Evolutionary conservation across 2,113 vertebrate genomes (phyloP).

Genomic region (Otus sunia): DNA sequence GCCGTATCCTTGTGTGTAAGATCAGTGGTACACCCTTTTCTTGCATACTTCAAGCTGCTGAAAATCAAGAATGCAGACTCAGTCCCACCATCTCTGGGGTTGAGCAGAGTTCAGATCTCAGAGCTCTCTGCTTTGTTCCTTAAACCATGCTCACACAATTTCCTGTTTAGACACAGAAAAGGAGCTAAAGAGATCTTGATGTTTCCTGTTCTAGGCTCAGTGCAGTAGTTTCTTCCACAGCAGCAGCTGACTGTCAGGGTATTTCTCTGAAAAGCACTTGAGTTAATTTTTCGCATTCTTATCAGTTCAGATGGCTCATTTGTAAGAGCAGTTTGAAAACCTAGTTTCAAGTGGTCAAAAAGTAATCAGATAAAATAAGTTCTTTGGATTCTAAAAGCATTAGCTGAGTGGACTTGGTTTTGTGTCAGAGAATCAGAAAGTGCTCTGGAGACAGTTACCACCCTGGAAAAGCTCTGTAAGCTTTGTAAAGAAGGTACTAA

Average conservation of each 20-base stretch:
- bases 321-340: not conserved
- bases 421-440: not conserved
- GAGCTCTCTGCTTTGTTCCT: not conserved
- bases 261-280: not conserved
- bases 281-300: slow-evolving; percentile 9
- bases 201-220: not conserved
- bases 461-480: not conserved
- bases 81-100: not conserved
- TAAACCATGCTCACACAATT: not conserved
- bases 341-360: not conserved
- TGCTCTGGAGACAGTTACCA: not conserved
- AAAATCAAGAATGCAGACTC: not conserved
- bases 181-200: not conserved
- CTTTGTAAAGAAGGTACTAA: not conserved
- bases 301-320: not conserved
- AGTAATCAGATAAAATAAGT: not conserved
- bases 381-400: not conserved
- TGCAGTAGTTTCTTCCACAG: not conserved
- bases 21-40: not conserved
- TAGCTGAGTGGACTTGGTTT: not conserved
- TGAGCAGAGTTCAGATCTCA: not conserved
- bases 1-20: not conserved
- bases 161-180: not conserved
- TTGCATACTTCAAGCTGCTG: fast-evolving
- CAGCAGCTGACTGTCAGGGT: not conserved